Conservation (phyloP, 1,140 invertebrate species). For the Nixonia krombeini region DNA sequence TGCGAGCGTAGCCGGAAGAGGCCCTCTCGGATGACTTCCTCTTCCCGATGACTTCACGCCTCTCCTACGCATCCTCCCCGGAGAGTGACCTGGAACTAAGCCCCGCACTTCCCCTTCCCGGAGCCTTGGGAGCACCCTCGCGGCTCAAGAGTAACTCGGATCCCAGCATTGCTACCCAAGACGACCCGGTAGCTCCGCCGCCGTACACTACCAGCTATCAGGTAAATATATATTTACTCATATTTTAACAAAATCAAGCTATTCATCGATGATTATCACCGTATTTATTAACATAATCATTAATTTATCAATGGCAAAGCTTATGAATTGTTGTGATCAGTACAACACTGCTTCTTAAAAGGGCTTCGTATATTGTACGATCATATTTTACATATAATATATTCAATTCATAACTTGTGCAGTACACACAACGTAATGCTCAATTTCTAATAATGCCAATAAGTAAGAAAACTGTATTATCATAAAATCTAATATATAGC, state of each 20-base stretch:
- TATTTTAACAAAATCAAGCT: constrained; percentile 1
- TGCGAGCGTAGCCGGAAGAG: constrained; percentile 80
- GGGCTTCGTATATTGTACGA: too few relatives aligned
- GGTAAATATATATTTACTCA: constrained; percentile 36
- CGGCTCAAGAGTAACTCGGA: constrained; percentile 90
- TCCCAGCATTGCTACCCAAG: constrained; percentile 84
- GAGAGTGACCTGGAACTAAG: constrained; percentile 94
- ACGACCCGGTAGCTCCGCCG: constrained; percentile 72
- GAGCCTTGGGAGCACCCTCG: constrained; percentile 75
- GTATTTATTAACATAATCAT: neutral
- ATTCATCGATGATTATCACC: too few relatives aligned
- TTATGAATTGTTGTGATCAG: neutral
- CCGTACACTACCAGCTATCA: constrained; percentile 75
- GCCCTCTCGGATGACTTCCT: constrained; percentile 95
- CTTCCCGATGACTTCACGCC: constrained; percentile 96
- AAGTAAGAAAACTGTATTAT: too few relatives aligned
- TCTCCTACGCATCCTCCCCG: constrained; percentile 95
- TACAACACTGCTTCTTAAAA: constrained; percentile 8
- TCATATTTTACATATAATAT: too few relatives aligned
- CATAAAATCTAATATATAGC: too few relatives aligned
- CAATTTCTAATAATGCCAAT: too few relatives aligned
- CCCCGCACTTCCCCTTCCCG: constrained; percentile 77
- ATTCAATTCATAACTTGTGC: too few relatives aligned
- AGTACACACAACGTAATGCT: too few relatives aligned
- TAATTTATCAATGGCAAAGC: neutral